These are phyloP conservation scores for Melanargia galathea DNA, from an alignment of 2,888 invertebrate genomes.

Conservation along the genomic window DNA sequence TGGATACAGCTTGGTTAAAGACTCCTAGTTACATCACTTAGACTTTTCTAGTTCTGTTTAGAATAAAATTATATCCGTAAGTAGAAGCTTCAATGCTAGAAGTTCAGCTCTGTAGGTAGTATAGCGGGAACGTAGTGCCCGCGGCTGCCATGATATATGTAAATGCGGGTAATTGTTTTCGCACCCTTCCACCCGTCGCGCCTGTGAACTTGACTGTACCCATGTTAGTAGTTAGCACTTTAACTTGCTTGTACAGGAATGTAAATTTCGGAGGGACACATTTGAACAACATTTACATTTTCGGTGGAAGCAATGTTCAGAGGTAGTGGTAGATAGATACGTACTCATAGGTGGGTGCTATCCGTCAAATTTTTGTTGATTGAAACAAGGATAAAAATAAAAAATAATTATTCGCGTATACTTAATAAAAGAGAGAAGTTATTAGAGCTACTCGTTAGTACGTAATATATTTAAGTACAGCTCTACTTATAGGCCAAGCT, in stretches of 20 bases:
- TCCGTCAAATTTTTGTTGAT: too few species aligned
- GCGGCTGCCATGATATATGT: slow-evolving; percentile 43
- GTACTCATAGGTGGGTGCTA: neutral
- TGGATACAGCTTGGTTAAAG: too few species aligned
- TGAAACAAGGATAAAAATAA: too few species aligned
- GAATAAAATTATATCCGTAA: neutral
- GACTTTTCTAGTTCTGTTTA: too few species aligned
- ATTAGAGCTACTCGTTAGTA: too few species aligned
- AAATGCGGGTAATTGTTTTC: slow-evolving; percentile 48
- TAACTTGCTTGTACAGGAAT: slow-evolving; percentile 29
- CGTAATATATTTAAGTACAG: too few species aligned
- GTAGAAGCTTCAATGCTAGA: neutral
- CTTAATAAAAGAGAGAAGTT: too few species aligned
- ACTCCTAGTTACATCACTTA: too few species aligned
- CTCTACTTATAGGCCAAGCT: too few species aligned
- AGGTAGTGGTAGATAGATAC: too few species aligned
- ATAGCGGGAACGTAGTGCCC: slow-evolving; percentile 26
- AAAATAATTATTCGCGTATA: too few species aligned
- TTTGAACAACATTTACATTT: slow-evolving; percentile 8
- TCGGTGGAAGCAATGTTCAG: neutral
- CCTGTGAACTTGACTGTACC: slow-evolving; percentile 35
- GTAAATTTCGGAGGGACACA: slow-evolving; percentile 23
- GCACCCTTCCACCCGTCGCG: slow-evolving; percentile 36
- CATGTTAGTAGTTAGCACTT: slow-evolving; percentile 26
- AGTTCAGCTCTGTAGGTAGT: neutral